A percentile compares a stretch with the other conserved stretches of the same genome.
Conservation (phyloP, 2,113 vertebrate genomes). For the Boulengeromyrus knoepffleri region DNA sequence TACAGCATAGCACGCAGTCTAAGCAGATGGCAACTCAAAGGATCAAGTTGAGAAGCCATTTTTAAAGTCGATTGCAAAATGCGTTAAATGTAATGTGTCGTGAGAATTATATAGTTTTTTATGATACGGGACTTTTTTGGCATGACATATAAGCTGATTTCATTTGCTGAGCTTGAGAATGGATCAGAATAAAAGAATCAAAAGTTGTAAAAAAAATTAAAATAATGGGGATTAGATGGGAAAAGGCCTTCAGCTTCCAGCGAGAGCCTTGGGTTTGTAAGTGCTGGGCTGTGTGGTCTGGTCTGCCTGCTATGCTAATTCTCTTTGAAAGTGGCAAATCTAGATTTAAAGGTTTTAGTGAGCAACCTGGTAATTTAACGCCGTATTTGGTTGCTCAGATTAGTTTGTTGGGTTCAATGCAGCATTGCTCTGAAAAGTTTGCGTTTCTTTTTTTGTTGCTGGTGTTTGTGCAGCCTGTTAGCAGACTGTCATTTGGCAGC, state of each 20-base stretch:
- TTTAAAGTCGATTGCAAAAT: not conserved
- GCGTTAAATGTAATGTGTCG: not conserved
- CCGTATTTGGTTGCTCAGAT: not conserved
- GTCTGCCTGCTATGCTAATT: not conserved
- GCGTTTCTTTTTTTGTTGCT: not conserved
- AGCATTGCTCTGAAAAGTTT: not conserved
- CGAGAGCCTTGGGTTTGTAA: not conserved
- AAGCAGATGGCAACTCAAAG: not conserved
- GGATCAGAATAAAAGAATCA: not conserved
- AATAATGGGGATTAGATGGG: not conserved
- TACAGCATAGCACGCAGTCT: not conserved
- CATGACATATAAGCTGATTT: not conserved
- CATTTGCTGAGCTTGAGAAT: not conserved
- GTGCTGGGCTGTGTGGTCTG: not conserved
- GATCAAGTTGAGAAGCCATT: not conserved
- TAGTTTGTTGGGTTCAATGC: not conserved
- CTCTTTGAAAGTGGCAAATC: not conserved
- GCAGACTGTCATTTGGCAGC: not conserved
- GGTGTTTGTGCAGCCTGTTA: not conserved
- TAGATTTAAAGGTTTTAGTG: not conserved
- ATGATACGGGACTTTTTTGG: not conserved
- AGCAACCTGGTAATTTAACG: not conserved
- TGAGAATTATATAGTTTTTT: not conserved
- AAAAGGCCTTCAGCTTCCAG: not conserved
- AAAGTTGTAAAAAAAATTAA: not conserved